Percentiles rank a stretch among this genome's conserved stretches.
These are phyloP conservation scores for Trinorchestia longiramus DNA, from an alignment of 1,140 invertebrate species.

Conservation along the genomic window DNA sequence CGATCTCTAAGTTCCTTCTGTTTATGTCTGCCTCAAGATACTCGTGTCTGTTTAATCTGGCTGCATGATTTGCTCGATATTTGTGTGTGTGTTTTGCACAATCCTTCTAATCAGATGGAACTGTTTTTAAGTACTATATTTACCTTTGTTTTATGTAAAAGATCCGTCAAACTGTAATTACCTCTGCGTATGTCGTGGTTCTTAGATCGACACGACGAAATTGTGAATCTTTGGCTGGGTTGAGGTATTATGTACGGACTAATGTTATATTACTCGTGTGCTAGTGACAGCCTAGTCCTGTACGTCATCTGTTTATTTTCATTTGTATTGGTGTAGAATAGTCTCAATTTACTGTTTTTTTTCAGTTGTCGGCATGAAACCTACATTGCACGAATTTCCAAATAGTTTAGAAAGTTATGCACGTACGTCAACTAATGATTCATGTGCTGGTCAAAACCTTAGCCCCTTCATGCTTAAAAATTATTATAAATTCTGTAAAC, in stretches of 20 bases:
- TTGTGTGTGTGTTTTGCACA: neutral
- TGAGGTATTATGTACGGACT: neutral
- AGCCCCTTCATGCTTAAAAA: neutral
- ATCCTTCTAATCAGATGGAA: neutral
- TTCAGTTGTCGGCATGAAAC: neutral
- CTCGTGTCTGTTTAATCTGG: neutral
- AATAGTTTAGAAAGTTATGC: neutral
- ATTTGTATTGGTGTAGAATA: neutral
- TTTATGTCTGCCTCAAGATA: neutral
- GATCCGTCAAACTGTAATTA: neutral
- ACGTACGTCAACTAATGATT: neutral
- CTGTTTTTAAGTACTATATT: neutral
- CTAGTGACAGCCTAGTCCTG: neutral
- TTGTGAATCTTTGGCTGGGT: neutral
- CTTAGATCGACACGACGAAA: neutral
- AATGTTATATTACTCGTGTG: neutral
- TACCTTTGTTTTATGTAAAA: neutral
- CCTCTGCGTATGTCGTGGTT: neutral
- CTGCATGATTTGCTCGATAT: neutral
- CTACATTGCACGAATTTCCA: neutral
- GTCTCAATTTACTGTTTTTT: neutral
- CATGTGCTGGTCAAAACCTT: neutral
- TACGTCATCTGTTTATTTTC: neutral
- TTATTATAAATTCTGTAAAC: neutral
- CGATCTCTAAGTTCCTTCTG: neutral